Evolutionary conservation across 2,113 vertebrate species (phyloP).

Genomic region (Siphamia tubifer): DNA sequence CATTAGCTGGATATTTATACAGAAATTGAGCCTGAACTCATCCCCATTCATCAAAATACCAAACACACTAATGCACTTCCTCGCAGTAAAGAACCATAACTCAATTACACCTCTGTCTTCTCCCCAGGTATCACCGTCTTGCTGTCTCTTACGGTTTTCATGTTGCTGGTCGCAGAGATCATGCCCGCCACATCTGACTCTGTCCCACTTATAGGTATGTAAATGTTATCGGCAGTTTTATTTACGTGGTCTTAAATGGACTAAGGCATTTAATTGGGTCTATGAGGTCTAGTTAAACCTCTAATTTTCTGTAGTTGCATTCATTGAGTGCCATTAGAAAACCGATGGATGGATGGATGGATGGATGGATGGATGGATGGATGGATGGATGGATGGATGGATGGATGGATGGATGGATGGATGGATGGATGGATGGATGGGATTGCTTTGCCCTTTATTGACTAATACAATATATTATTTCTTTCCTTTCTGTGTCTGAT

Average conservation of each 20-base stretch:
- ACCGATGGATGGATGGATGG: too few relatives aligned
- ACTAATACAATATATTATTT: too few relatives aligned
- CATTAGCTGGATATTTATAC: constrained; percentile 30
- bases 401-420: too few relatives aligned
- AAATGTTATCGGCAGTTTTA: neutral
- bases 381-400: too few relatives aligned
- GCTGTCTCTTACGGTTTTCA: constrained; percentile 79
- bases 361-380: too few relatives aligned
- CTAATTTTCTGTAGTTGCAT: neutral
- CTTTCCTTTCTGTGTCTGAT: too few relatives aligned
- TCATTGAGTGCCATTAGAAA: neutral
- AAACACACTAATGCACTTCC: constrained; percentile 4
- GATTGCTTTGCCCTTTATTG: too few relatives aligned
- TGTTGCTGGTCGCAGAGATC: constrained; percentile 77
- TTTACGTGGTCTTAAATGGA: neutral
- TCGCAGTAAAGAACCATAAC: neutral
- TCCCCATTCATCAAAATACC: constrained; percentile 53
- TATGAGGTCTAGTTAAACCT: neutral
- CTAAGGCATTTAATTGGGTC: neutral
- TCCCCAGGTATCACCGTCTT: constrained; percentile 75
- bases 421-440: too few relatives aligned
- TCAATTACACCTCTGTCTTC: constrained; percentile 12
- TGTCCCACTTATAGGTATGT: constrained; percentile 78
- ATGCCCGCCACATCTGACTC: constrained; percentile 81
- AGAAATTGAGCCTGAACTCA: constrained; percentile 54